Percentiles rank a stretch among this genome's conserved stretches.
phyloP scores from a whole-genome alignment of 2,888 invertebrate species.

The Trachelus iudaicus region DNA sequence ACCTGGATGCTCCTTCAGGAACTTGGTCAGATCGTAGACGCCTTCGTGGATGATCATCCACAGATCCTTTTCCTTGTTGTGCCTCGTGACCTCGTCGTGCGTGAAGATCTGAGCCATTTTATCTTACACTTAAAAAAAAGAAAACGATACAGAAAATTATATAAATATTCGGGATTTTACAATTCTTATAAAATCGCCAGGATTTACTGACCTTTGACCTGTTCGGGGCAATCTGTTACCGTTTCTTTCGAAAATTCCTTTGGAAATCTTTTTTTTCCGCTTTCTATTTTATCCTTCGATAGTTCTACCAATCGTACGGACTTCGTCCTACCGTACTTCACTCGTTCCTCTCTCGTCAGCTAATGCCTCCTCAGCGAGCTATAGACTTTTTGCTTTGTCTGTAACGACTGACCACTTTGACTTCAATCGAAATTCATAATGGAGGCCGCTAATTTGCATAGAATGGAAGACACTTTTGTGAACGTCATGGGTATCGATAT shows the following conservation, averaged over 20 bases:
- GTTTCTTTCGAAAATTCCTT: background rate
- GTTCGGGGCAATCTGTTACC: background rate
- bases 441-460: constrained; percentile 35
- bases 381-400: background rate
- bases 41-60: constrained; percentile 71
- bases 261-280: background rate
- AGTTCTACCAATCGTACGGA: background rate
- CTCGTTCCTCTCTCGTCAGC: background rate
- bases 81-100: constrained; percentile 66
- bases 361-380: background rate
- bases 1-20: constrained; percentile 71
- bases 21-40: constrained; percentile 71
- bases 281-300: background rate
- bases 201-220: background rate
- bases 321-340: background rate
- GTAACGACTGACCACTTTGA: background rate
- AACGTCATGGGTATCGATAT: background rate
- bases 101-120: constrained; percentile 46
- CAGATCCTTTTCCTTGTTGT: constrained; percentile 64
- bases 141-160: too few relatives aligned
- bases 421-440: constrained; percentile 39
- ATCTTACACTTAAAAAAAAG: background rate
- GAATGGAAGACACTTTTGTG: constrained; percentile 27
- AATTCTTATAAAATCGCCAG: background rate
- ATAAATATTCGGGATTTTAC: background rate